Evolutionary conservation across 2,797 vertebrate genomes (phyloP), one percentile per base, ranked within the genome.

Genomic region (Helostoma temminkii): DNA sequence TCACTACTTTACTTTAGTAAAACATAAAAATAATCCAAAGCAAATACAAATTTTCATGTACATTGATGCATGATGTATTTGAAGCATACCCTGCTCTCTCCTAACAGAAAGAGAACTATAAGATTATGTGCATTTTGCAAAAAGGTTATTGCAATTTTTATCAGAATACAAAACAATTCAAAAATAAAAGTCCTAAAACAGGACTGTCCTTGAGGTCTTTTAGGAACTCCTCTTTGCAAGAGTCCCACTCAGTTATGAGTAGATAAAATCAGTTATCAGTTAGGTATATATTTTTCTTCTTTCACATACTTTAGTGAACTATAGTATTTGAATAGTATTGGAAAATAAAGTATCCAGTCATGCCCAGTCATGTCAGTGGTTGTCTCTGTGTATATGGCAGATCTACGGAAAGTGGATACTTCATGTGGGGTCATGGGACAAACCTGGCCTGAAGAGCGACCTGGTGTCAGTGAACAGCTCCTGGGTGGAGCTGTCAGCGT

Each of bases 391-490:
- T 73, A 28, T 28, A 24, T 66, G 47, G 14, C 68, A 93, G 92
- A 88, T 93, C 45, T 92, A 90, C 67, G 92, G 92, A 11, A 93
- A 91, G 55, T 93, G 92, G 92, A 74, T 92, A 47, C 73, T 92
- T 16, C 88, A 89, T n/a, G 88, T 90, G 8, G 85, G 74, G 1
- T 56, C 83, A 0, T 92, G 89, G 87, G 92, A 93, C 10, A 3
- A 90, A 49, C 78, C 66, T 0, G 78, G 56, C 18, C 82, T 93
- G 66, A 91, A 84, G 65, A 58, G 2, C 0, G 92, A 93, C 79
- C 50, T 93, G 70, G 11, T 47, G 36, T 16, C 65, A 0, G 85
- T 91, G 32, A 88, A 86, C 50, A 83, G 83, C 74, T 92, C 92
- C 71, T 92, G 91, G 92, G 52, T 93, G 36, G 90, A 93, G 0